These are phyloP conservation scores for Lomographa bimaculata DNA, from an alignment of 2,888 invertebrate species.

Conservation along the genomic window DNA sequence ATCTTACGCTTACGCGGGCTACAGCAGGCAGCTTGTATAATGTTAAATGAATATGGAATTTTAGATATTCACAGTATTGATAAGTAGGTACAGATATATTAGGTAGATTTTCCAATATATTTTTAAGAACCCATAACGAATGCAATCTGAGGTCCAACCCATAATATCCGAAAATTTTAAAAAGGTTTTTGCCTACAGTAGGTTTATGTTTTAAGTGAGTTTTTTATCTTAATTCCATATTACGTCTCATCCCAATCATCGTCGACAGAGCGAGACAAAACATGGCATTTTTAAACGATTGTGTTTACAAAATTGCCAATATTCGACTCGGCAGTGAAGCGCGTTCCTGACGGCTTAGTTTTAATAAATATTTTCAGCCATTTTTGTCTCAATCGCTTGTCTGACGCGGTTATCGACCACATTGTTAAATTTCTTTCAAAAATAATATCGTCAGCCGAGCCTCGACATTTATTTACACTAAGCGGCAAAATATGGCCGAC, in stretches of 20 bases:
- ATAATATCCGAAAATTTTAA: constrained; percentile 15
- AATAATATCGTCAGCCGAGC: constrained; percentile 42
- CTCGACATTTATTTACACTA: constrained; percentile 47
- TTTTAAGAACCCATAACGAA: too few species aligned
- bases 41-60: too few species aligned
- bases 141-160: constrained; percentile 23
- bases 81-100: too few species aligned
- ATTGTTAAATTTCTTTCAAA: constrained; percentile 33
- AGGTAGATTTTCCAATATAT: background rate
- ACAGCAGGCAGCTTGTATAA: too few species aligned
- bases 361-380: constrained; percentile 34
- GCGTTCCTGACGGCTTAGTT: constrained; percentile 30
- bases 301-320: constrained; percentile 26
- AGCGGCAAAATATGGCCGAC: constrained; percentile 39
- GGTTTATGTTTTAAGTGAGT: constrained; percentile 23
- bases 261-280: constrained; percentile 35
- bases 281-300: constrained; percentile 24
- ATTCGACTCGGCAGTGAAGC: constrained; percentile 24
- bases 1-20: too few species aligned
- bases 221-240: constrained; percentile 28
- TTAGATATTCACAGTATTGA: too few species aligned
- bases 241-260: constrained; percentile 28
- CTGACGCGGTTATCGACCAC: constrained; percentile 35
- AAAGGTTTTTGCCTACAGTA: constrained; percentile 23
- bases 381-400: constrained; percentile 35